Conservation (phyloP, 2,113 vertebrate genomes). For the Aldabrachelys gigantea region DNA sequence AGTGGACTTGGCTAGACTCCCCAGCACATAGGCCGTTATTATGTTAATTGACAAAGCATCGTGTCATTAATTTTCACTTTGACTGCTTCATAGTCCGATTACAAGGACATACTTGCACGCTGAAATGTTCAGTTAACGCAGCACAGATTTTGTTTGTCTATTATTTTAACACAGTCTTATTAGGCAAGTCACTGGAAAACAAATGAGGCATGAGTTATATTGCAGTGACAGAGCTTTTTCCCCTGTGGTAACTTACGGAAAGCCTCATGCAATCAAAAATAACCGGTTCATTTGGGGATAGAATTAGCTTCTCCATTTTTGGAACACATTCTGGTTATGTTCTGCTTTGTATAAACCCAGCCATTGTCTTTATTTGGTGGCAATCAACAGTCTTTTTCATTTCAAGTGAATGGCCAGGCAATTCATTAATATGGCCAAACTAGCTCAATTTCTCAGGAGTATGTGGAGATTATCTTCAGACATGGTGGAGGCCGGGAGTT, state of each 20-base stretch:
- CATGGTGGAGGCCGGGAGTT: background rate
- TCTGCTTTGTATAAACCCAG: background rate
- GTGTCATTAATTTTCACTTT: background rate
- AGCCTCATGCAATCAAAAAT: background rate
- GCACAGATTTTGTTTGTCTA: background rate
- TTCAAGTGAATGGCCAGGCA: background rate
- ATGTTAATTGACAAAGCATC: rapidly evolving
- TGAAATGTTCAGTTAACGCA: background rate
- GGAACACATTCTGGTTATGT: background rate
- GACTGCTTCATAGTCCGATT: background rate
- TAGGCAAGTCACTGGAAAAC: background rate
- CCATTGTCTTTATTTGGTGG: background rate
- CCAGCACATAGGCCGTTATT: rapidly evolving
- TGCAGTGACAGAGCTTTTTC: rapidly evolving
- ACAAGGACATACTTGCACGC: rapidly evolving
- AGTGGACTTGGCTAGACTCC: too few relatives aligned
- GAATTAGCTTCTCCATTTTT: background rate
- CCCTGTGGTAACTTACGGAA: background rate
- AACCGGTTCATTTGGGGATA: background rate
- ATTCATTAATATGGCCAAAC: background rate
- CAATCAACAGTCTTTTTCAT: background rate
- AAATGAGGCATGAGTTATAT: rapidly evolving
- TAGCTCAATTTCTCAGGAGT: background rate
- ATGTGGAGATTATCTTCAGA: background rate
- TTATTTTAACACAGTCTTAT: background rate